A percentile compares a stretch with the other conserved stretches of the same genome.
phyloP scores from a whole-genome alignment of 2,888 invertebrate genomes.

The Ornithoptera alexandrae region DNA sequence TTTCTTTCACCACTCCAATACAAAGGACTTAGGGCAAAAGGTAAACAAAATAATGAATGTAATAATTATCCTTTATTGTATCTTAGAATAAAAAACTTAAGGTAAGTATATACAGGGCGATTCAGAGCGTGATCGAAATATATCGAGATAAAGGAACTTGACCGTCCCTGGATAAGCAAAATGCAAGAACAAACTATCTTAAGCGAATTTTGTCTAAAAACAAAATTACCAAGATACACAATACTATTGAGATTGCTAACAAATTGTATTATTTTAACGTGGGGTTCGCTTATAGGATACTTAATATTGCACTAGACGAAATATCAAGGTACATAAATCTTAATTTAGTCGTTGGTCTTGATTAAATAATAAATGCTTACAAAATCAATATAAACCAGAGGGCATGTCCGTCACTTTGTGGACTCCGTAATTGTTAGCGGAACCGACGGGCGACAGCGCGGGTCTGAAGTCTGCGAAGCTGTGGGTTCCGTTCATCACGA shows the following conservation, averaged over 20 bases:
- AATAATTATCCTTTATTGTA: constrained; percentile 19
- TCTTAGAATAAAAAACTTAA: constrained; percentile 9
- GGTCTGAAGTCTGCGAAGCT: constrained; percentile 72
- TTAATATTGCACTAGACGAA: constrained; percentile 75
- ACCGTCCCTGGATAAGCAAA: constrained; percentile 3
- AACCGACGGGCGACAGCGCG: constrained; percentile 64
- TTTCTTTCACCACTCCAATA: too few species aligned
- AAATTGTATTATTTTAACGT: constrained; percentile 30
- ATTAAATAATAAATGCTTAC: constrained; percentile 40
- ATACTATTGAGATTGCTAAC: constrained; percentile 32
- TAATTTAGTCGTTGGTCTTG: constrained; percentile 77
- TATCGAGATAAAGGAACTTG: not conserved
- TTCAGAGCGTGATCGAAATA: constrained; percentile 11
- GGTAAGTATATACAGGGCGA: constrained; percentile 23
- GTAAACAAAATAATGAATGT: constrained; percentile 2
- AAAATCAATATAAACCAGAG: constrained; percentile 83
- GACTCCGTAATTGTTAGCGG: constrained; percentile 64
- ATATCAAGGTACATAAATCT: constrained; percentile 65
- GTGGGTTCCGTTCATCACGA: constrained; percentile 67
- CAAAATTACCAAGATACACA: constrained; percentile 76
- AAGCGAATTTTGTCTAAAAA: constrained; percentile 71
- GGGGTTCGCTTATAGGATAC: constrained; percentile 43
- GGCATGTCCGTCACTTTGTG: constrained; percentile 86
- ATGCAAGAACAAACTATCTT: constrained; percentile 53
- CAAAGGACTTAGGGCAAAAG: too few species aligned